phyloP scores from a whole-genome alignment of 2,113 vertebrate genomes.

The Vulpes vulpes region DNA sequence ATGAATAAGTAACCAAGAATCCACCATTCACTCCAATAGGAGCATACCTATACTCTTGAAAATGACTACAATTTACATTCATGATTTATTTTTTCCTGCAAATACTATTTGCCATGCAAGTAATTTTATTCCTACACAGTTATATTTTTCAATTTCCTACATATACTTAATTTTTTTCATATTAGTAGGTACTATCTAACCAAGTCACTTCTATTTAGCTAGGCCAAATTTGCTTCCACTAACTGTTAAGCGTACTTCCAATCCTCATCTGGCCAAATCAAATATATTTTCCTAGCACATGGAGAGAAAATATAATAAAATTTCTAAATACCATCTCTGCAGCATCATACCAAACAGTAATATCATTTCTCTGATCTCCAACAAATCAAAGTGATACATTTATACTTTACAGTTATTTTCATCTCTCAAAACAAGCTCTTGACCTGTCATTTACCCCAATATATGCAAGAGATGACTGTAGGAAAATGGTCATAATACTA shows the following conservation, averaged over 20 bases:
- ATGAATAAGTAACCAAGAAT: constrained; percentile 63
- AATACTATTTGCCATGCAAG: constrained; percentile 70
- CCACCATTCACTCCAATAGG: constrained; percentile 47
- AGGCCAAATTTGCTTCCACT: constrained; percentile 64
- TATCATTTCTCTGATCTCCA: neutral
- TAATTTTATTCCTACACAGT: constrained; percentile 67
- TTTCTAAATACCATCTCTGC: constrained; percentile 68
- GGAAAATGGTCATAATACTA: constrained; percentile 37
- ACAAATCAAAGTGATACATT: constrained; percentile 55
- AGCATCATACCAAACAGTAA: constrained; percentile 21
- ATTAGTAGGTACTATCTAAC: constrained; percentile 54
- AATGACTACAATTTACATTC: constrained; percentile 64
- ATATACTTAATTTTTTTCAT: constrained; percentile 53
- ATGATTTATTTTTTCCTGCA: constrained; percentile 65
- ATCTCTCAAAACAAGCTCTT: constrained; percentile 55
- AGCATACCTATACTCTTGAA: constrained; percentile 36
- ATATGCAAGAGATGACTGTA: neutral
- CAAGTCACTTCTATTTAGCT: constrained; percentile 67
- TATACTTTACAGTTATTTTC: constrained; percentile 11
- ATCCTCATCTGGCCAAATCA: constrained; percentile 64
- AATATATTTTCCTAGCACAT: constrained; percentile 53
- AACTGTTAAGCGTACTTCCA: constrained; percentile 66
- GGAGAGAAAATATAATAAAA: constrained; percentile 57
- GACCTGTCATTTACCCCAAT: constrained; percentile 16
- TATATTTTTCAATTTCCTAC: constrained; percentile 66